phyloP scores from a whole-genome alignment of 2,797 vertebrate species.

The Helicolenus hilgendorfi region DNA sequence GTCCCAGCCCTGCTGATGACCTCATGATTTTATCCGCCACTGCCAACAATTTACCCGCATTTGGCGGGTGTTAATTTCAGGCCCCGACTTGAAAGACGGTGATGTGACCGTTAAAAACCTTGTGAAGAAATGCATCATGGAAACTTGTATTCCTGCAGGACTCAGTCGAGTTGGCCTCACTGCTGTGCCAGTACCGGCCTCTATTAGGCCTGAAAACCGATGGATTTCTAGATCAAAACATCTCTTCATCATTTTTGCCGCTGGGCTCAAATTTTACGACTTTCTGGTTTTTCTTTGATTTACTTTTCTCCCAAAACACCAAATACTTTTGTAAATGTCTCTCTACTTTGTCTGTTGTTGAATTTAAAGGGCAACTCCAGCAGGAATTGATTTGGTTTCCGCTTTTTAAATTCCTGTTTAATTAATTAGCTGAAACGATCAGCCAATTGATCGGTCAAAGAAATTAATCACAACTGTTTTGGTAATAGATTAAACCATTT shows the following conservation, averaged over 20 bases:
- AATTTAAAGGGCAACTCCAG: neutral
- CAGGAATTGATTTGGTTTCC: neutral
- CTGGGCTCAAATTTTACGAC: constrained; percentile 13
- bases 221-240: constrained; percentile 5
- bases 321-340: neutral
- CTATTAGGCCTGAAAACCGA: too few species aligned
- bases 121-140: neutral
- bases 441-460: neutral
- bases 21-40: neutral
- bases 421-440: neutral
- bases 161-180: too few species aligned
- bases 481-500: too few species aligned
- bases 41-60: neutral
- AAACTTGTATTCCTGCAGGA: too few species aligned
- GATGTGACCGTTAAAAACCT: neutral
- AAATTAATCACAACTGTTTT: neutral
- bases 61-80: too few species aligned
- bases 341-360: neutral
- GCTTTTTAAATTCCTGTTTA: neutral
- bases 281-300: constrained; percentile 16
- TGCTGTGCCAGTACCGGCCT: neutral
- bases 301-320: constrained; percentile 19
- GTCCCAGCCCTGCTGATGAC: too few species aligned
- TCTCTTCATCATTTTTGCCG: neutral
- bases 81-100: neutral